A percentile compares a stretch with the other conserved stretches of the same genome.
These are phyloP conservation scores for Sesia bembeciformis DNA, from an alignment of 2,888 invertebrate species.

Conservation along the genomic window DNA sequence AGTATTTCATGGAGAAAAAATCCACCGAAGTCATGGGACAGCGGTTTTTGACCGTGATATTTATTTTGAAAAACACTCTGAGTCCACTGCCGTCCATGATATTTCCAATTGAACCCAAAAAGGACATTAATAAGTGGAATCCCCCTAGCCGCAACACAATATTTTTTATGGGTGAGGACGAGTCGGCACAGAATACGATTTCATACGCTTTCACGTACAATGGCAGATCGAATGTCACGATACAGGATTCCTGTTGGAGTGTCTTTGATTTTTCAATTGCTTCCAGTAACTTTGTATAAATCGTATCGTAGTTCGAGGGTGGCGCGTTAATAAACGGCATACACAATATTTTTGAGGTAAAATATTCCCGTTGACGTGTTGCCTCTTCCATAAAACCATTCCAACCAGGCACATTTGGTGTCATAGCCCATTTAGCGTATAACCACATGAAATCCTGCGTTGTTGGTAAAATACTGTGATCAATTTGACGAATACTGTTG, in stretches of 20 bases:
- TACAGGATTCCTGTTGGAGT: slow-evolving; percentile 11
- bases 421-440: slow-evolving; percentile 7
- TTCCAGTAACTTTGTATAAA: slow-evolving; percentile 20
- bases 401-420: slow-evolving; percentile 14
- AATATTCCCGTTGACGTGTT: slow-evolving; percentile 16
- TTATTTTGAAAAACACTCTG: too few relatives aligned
- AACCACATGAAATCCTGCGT: slow-evolving; percentile 8
- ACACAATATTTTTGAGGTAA: slow-evolving; percentile 13
- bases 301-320: slow-evolving; percentile 23
- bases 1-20: too few relatives aligned
- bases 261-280: slow-evolving; percentile 12
- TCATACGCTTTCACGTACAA: slow-evolving; percentile 24
- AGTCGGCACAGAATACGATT: slow-evolving; percentile 14
- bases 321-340: slow-evolving; percentile 30
- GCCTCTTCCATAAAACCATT: slow-evolving; percentile 22
- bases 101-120: slow-evolving; percentile 24
- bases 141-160: slow-evolving; percentile 27
- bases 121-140: slow-evolving; percentile 30
- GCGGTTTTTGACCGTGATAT: too few relatives aligned
- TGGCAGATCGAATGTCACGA: slow-evolving; percentile 29
- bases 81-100: slow-evolving; percentile 31
- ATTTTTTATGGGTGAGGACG: slow-evolving; percentile 9
- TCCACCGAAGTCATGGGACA: too few relatives aligned
- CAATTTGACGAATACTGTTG: neutral
- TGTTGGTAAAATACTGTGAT: slow-evolving; percentile 1